These are phyloP conservation scores for Melipona quadrifasciata DNA, from an alignment of 1,140 invertebrate species.

Conservation along the genomic window DNA sequence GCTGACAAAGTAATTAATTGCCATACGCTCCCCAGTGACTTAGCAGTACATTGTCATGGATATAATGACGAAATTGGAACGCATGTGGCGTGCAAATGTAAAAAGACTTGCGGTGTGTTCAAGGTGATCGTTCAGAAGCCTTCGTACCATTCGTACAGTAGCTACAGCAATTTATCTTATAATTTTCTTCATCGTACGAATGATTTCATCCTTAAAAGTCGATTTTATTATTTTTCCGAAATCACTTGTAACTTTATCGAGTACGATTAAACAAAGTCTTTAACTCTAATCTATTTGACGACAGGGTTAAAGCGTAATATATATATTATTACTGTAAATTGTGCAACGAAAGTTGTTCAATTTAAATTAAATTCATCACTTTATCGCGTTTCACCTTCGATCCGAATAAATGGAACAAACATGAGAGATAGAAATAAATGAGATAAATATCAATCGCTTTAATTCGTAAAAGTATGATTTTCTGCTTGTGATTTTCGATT, in stretches of 20 bases:
- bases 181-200: neutral
- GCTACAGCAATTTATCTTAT: neutral
- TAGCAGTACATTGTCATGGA: neutral
- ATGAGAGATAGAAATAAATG: neutral
- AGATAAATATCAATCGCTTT: neutral
- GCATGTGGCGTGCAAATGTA: conserved; percentile 33
- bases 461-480: too few relatives aligned
- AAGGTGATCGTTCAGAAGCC: neutral
- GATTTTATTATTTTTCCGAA: neutral
- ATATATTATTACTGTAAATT: too few relatives aligned
- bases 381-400: too few relatives aligned
- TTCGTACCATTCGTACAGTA: too few relatives aligned
- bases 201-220: neutral
- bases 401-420: too few relatives aligned
- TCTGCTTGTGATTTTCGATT: neutral
- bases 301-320: too few relatives aligned
- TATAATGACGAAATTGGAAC: conserved; percentile 33
- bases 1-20: neutral
- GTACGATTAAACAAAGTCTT: too few relatives aligned
- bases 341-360: too few relatives aligned
- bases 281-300: too few relatives aligned
- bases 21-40: neutral
- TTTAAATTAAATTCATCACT: too few relatives aligned
- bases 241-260: fast-evolving
- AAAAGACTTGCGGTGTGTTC: neutral